Evolutionary conservation across 1,140 invertebrate species (phyloP), one percentile per base, ranked within the genome.

Genomic region (Panulirus ornatus): DNA sequence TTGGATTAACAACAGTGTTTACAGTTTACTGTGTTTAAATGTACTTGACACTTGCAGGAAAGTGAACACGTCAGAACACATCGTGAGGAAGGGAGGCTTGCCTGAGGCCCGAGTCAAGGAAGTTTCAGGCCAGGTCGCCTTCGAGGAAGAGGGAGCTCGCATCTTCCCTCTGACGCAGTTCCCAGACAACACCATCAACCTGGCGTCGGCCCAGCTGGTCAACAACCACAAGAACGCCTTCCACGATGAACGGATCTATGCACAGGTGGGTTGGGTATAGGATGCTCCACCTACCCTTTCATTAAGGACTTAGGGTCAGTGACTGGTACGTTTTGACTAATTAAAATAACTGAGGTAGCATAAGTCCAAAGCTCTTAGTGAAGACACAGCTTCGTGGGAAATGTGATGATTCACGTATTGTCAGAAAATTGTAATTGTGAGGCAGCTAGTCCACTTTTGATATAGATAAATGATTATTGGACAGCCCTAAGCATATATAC

Each of bases 91-190:
- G 47, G 94, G 94, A n/a, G 92, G 93, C 5, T 92, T 95, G 38
- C 95, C 95, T 8, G 94, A 95, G 91, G 93, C 95, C 58, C 93
- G 95, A 27, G 93, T 95, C 40, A 92, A 94, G 76, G 93, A 93
- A 88, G 95, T 94, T 6, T 93, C 94, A 3, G 95, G 95, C 16
- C 94, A 95, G 92, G 93, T 94, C 40, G 94, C 94, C 22, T 95
- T 95, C 91, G 94, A 95, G 93, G 95, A 95, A 93, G 94, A 95
- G 83, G 91, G 92, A 16, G 34, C 89, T n/a, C 86, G 94, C 93
- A 93, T 95, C 16, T 93, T 93, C 89, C 94, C 95, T n/a, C 93
- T 95, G 34, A 93, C 93, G 58, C 94, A 94, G 91, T 95, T 95
- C 91, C 94, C 94, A 19, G 95, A 95, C 88, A 93, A 94, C 79